These are phyloP conservation scores for Passer montanus DNA, from an alignment of 2,113 vertebrate genomes.

Conservation along the genomic window DNA sequence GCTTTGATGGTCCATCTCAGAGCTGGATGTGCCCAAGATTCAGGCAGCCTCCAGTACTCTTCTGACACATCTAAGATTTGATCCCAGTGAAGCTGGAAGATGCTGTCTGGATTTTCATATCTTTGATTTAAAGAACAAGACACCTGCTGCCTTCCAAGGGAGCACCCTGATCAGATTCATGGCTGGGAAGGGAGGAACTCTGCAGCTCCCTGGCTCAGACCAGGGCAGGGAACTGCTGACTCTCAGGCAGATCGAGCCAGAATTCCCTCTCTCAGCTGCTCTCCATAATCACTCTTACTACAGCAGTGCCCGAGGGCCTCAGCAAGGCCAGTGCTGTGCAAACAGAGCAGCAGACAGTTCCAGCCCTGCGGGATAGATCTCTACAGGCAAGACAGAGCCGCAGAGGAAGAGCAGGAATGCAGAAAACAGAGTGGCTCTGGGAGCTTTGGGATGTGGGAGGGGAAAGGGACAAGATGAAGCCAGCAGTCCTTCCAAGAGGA, in stretches of 20 bases:
- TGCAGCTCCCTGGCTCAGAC: accelerated
- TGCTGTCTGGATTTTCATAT: neutral
- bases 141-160: neutral
- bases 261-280: neutral
- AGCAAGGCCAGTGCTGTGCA: neutral
- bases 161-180: neutral
- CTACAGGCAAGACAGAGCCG: neutral
- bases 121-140: neutral
- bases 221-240: neutral
- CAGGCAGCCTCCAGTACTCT: neutral
- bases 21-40: neutral
- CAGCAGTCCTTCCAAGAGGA: neutral
- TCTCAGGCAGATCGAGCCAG: neutral
- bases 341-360: neutral
- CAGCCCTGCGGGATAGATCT: neutral
- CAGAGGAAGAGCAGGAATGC: neutral
- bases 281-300: neutral
- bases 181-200: neutral
- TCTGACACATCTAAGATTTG: neutral
- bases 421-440: neutral
- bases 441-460: neutral
- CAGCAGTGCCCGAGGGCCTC: neutral
- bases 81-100: neutral
- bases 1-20: neutral
- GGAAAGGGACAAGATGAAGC: neutral